phyloP scores from a whole-genome alignment of 2,888 invertebrate species.

The Orchestes rusci region DNA sequence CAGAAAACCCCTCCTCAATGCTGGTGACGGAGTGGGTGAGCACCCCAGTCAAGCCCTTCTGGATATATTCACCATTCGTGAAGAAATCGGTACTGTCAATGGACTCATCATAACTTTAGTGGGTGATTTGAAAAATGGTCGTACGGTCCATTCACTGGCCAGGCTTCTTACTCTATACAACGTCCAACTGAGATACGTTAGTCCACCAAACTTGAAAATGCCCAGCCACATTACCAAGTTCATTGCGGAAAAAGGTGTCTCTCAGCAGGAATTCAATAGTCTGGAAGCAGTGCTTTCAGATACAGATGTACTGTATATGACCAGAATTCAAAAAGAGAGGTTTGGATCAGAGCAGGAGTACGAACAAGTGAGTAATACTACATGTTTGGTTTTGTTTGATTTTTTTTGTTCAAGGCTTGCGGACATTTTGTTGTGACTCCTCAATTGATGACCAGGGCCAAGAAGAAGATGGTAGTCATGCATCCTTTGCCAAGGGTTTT shows the following conservation, averaged over 20 bases:
- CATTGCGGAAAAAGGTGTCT: slow-evolving; percentile 69
- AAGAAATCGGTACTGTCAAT: slow-evolving; percentile 98
- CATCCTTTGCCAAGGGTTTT: slow-evolving; percentile 93
- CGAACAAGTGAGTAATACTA: slow-evolving; percentile 56
- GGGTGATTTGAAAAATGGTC: slow-evolving; percentile 94
- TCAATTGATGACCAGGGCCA: slow-evolving; percentile 89
- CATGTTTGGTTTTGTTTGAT: neutral
- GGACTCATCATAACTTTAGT: slow-evolving; percentile 96
- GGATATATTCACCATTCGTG: slow-evolving; percentile 96
- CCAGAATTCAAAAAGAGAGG: slow-evolving; percentile 92
- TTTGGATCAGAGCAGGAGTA: slow-evolving; percentile 81
- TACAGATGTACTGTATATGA: slow-evolving; percentile 98
- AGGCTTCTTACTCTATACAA: slow-evolving; percentile 89
- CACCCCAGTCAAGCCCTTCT: slow-evolving; percentile 97
- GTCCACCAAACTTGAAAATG: slow-evolving; percentile 83
- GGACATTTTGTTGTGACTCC: slow-evolving; percentile 90
- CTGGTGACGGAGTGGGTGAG: slow-evolving; percentile 95
- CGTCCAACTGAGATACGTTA: slow-evolving; percentile 73
- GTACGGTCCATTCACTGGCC: slow-evolving; percentile 96
- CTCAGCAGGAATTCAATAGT: slow-evolving; percentile 62
- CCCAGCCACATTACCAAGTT: slow-evolving; percentile 78
- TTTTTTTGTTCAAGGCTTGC: slow-evolving; percentile 56
- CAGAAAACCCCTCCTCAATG: slow-evolving; percentile 91
- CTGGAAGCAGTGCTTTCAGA: slow-evolving; percentile 84
- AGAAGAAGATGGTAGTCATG: slow-evolving; percentile 91